Conservation (phyloP, 2,797 vertebrate genomes). For the Cryptoprocta ferox region DNA sequence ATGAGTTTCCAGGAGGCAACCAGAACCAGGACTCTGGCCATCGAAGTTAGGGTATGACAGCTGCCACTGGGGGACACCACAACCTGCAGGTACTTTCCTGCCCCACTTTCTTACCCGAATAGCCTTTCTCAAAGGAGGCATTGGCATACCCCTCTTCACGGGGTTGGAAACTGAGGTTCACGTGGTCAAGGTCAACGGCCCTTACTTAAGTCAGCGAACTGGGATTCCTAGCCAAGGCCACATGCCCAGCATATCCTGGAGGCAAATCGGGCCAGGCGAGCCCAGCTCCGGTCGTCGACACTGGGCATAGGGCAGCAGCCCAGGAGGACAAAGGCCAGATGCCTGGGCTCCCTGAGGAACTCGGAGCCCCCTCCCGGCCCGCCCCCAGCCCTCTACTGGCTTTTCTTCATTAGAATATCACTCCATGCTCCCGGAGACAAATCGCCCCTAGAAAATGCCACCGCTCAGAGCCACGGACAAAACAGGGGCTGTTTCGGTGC, state of each 20-base stretch:
- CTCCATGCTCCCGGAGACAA: neutral
- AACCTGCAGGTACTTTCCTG: neutral
- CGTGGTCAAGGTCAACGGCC: conserved; percentile 63
- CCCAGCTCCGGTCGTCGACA: accelerated
- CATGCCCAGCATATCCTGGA: neutral
- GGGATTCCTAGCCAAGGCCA: neutral
- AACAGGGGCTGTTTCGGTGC: neutral
- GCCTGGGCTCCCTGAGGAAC: neutral
- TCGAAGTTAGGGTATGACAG: neutral
- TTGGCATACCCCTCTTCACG: accelerated
- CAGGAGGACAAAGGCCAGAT: neutral
- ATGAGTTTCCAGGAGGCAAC: neutral
- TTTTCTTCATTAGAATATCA: neutral
- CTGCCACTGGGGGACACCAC: neutral
- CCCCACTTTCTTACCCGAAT: neutral
- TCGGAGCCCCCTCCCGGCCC: neutral
- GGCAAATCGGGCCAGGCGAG: neutral
- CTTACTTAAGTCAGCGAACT: neutral
- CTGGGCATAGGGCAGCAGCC: neutral
- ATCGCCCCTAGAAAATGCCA: neutral
- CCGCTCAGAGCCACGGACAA: neutral
- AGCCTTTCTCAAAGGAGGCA: neutral
- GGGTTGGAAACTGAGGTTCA: neutral
- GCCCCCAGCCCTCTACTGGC: neutral
- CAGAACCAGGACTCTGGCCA: neutral